Base-by-base conservation (phyloP, 2,113 vertebrate species). In the Dolichotis patagonum region DNA sequence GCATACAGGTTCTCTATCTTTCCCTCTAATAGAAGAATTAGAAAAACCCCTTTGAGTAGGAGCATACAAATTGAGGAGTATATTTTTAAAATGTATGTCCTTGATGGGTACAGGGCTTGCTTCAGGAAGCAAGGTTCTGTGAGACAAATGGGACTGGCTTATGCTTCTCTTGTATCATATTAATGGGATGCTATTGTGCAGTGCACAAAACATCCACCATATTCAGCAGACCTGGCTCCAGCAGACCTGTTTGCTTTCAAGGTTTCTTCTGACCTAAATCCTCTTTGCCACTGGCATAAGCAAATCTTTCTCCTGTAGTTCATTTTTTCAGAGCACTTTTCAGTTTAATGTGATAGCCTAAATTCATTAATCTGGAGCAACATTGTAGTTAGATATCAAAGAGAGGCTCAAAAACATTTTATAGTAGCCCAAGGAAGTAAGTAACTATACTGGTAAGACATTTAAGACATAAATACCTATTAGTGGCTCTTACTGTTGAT, bases 391-490 rank as follows among this genome's bases (percentile, higher is more conserved):
- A 67, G 26, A 32, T 90, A 67, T 71, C 17, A 58, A 87, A 91
- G 93, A 73, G 22, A 75, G 32, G 35, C 60, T 80, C 63, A 87
- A 41, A 54, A 88, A 49, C 24, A 78, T 85, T 96, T 90, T 30
- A 46, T 0, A 7, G 87, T 87, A 82, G 12, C 38, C 2, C n/a
- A 60, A 96, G 17, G 41, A 84, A 91, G 46, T 75, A 92, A 78
- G 19, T 80, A 85, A 90, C 35, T 75, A 17, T 5, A 24, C 10
- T 32, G 3, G 75, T 54, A 52, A 78, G 35, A 81, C 32, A 94
- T 67, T 95, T 71, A 90, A 96, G 35, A 56, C 41, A 88, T 35
- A 80, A 91, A 94, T 30, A 35, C 26, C 52, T 84, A 28, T 84
- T 77, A 54, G 75, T 58, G 20, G 69, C 30, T 95, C 2, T 8